Base-by-base conservation (phyloP, 2,888 invertebrate genomes). In the Petrolisthes cinctipes region DNA sequence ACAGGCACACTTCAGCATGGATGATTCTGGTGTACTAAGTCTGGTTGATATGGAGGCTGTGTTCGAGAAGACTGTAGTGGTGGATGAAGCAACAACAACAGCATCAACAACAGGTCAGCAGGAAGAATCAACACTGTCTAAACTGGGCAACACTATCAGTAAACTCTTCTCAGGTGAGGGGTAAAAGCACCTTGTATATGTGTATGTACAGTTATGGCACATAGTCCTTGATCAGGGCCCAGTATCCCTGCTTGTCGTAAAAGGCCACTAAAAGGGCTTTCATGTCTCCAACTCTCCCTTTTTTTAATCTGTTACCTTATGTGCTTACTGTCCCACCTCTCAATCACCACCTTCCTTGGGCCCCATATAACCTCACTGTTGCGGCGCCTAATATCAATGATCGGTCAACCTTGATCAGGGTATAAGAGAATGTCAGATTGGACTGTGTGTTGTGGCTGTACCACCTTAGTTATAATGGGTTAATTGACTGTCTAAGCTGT, bases 1-100 rank as follows among this genome's bases (percentile, higher is more conserved):
- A 90, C 99, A 99, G 94, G 98, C 98, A 0, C 99, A 99, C 93
- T 99, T 99, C 93, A 94, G 95, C 85, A 95, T 99, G 94, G 99
- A 99, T 92, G 98, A 98, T 91, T 98, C 97, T 91, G 99, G 99
- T 75, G 93, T 99, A 82, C 94, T 99, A 79, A 95, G 95, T 90
- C 94, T 99, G 84, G 94, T 95, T 0, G 79, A 92, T 92, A 93
- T 93, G 9, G 99, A 99, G 93, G 95, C 96, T 90, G 96, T 97
- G 17, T 97, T 97, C 91, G 98, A 99, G 92, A 97, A 97, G 93
- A 95, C 95, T 54, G 95, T 96, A 56, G 93, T 94, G 11, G 92
- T 92, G 51, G 94, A 94, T 75, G 95, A 95, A 83, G 94, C 94
- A 5, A 91, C 91, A 68, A 81, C 81, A 14, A 82, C 17, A 53